Evolutionary conservation across 2,797 vertebrate genomes (phyloP), one percentile per base, ranked within the genome.

Genomic region (Ctenochaetus hawaiiensis): DNA sequence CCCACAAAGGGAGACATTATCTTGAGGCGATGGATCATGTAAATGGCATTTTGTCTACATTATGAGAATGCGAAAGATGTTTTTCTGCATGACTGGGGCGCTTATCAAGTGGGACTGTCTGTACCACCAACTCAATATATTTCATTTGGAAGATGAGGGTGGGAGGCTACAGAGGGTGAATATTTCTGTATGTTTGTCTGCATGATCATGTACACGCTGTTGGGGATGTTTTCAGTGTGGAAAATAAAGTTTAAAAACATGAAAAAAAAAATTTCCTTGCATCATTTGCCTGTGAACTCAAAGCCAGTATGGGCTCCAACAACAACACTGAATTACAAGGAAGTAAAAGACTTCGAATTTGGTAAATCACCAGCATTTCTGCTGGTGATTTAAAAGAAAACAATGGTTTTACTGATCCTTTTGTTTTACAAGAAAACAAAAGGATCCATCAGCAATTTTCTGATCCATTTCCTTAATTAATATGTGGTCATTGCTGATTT

Each of bases 11-110:
- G 77, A 92, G 87, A 93, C 89, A 93, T 93, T 93, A 93, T 93
- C 92, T 92, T 67, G 80, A 87, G 87, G 89, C 90, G 82, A 92
- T 94, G 90, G 92, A 93, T 94, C 92, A 92, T 93, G 90, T 92
- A 91, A 93, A 94, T 94, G 88, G 83, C 78, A 91, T 91, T 93
- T 92, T 92, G 90, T 92, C 89, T 90, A 90, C 90, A 89, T 93
- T 93, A 93, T 91, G 87, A 91, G 90, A 93, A 89, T 91, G 87
- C 87, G 85, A 87, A 91, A 90, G 88, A 88, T 90, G 86, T 91
- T 93, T 93, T 92, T 92, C 92, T 91, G 91, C 92, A 85, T 93
- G 91, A 87, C 87, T 90, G 91, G 89, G 87, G 84, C 74, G 77
- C 90, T 93, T 93, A 94, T 93, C 91, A 91, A 91, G 86, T 91